Percentiles rank a stretch among this genome's conserved stretches.
Conservation (phyloP, 2,113 vertebrate species). For the Polyodon spathula region DNA sequence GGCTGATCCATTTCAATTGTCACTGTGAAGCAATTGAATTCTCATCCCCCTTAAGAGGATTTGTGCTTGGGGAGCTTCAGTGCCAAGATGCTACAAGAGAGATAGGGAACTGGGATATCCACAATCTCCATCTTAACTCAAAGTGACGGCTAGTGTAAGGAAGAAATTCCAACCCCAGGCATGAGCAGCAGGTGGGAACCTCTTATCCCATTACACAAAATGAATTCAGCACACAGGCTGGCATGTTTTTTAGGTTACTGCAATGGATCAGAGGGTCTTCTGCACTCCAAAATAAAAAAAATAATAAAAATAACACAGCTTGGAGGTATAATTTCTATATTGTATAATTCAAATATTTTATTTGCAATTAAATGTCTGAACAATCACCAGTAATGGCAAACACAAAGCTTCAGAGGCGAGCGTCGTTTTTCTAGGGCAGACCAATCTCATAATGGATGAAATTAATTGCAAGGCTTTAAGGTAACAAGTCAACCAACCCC, state of each 20-base stretch:
- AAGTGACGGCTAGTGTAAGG: constrained; percentile 26
- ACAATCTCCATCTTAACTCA: constrained; percentile 21
- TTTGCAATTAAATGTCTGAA: no score
- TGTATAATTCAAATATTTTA: no score
- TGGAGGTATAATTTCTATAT: no score
- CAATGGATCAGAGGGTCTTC: no score
- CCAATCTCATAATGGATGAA: no score
- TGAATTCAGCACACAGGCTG: constrained; percentile 17
- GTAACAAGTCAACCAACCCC: no score
- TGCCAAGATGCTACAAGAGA: not conserved
- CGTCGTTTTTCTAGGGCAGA: no score
- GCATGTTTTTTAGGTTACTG: not conserved
- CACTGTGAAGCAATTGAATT: constrained; percentile 18
- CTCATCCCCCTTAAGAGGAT: constrained; percentile 24
- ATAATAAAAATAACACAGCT: no score
- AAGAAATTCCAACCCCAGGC: constrained; percentile 28
- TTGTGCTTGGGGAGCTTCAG: constrained; percentile 23
- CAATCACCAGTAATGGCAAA: no score
- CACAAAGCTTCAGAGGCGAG: no score
- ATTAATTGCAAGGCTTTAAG: no score
- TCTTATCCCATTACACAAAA: constrained; percentile 44
- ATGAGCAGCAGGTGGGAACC: constrained; percentile 53
- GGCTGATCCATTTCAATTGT: constrained; percentile 22
- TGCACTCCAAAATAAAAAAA: no score
- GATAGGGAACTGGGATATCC: not conserved